These are phyloP conservation scores for Listronotus bonariensis DNA, from an alignment of 1,140 invertebrate species.

Conservation along the genomic window DNA sequence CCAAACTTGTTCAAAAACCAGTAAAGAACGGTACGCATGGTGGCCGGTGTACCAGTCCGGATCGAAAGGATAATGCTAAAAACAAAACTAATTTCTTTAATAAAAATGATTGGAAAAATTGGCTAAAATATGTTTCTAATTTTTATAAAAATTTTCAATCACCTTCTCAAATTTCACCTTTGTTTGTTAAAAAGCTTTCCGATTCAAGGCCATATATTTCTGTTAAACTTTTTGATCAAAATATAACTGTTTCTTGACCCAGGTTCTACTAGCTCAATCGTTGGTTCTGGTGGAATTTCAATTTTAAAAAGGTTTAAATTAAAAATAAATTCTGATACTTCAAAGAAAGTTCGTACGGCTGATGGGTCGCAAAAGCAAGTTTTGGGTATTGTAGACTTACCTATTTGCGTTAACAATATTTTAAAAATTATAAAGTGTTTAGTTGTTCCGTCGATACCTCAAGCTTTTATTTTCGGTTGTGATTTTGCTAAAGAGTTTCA, in stretches of 20 bases:
- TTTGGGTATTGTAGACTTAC: conserved; percentile 2
- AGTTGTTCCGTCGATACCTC: neutral
- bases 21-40: too few species aligned
- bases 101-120: neutral
- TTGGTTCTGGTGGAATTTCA: conserved; percentile 8
- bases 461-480: conserved; percentile 4
- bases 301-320: conserved; percentile 11
- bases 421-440: neutral
- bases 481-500: conserved; percentile 1
- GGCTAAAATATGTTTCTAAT: neutral
- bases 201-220: conserved; percentile 18
- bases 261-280: conserved; percentile 9
- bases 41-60: too few species aligned
- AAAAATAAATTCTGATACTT: neutral
- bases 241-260: conserved; percentile 10
- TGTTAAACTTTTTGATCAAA: conserved; percentile 16
- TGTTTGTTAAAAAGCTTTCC: conserved; percentile 7
- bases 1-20: too few species aligned
- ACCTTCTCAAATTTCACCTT: neutral
- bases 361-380: conserved; percentile 11
- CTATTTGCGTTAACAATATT: conserved; percentile 1
- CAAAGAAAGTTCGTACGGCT: conserved; percentile 1
- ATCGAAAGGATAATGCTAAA: too few species aligned
- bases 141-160: too few species aligned
- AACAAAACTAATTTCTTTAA: too few species aligned